phyloP scores from a whole-genome alignment of 2,797 vertebrate genomes.

The Lerista edwardsae region DNA sequence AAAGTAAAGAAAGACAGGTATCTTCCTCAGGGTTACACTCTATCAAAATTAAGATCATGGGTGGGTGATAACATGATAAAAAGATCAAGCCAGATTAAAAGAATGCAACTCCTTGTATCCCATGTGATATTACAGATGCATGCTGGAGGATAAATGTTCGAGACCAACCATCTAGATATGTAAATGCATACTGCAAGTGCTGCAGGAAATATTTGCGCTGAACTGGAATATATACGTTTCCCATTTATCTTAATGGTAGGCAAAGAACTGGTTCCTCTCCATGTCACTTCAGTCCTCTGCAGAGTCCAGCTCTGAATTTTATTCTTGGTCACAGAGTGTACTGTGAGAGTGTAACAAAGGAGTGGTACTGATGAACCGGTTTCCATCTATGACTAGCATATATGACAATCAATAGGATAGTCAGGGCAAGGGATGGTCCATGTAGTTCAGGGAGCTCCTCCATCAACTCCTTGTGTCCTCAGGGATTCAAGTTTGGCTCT shows the following conservation, averaged over 20 bases:
- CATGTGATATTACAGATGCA: slow-evolving; percentile 22
- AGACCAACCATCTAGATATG: slow-evolving; percentile 17
- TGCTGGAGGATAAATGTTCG: background rate
- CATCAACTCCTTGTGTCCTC: too few species aligned
- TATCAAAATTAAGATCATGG: background rate
- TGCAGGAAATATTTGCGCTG: background rate
- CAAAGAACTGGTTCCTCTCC: background rate
- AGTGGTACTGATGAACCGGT: background rate
- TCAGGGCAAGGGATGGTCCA: background rate
- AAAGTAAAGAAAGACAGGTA: background rate
- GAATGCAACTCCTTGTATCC: background rate
- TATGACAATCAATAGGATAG: background rate
- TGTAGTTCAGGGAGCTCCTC: background rate
- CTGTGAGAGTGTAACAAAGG: background rate
- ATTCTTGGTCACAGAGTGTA: background rate
- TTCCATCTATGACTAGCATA: background rate
- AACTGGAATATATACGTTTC: too few species aligned
- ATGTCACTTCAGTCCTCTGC: background rate
- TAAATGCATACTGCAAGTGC: slow-evolving; percentile 8
- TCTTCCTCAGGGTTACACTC: background rate
- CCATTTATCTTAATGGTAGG: background rate
- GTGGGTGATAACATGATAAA: background rate
- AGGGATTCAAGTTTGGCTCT: too few species aligned
- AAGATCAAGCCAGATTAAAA: background rate
- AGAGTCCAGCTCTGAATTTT: background rate